A percentile compares a stretch with the other conserved stretches of the same genome.
These are phyloP conservation scores for Coboldia fuscipes DNA, from an alignment of 1,140 invertebrate genomes.

Conservation along the genomic window DNA sequence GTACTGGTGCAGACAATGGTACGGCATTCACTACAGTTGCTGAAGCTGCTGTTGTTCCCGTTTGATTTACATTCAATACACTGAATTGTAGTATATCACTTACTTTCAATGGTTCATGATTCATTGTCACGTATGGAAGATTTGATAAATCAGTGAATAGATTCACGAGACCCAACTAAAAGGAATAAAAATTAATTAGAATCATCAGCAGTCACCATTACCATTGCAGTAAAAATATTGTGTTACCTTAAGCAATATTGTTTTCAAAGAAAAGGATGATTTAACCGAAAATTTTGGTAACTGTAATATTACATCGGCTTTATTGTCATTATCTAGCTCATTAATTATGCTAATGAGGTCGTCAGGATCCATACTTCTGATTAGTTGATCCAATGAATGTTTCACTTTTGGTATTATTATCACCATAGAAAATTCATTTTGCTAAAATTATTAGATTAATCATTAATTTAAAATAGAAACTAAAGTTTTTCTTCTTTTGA, in stretches of 20 bases:
- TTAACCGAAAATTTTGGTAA: conserved; percentile 44
- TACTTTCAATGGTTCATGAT: conserved; percentile 21
- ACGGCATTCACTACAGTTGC: conserved; percentile 33
- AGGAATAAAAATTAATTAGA: conserved; percentile 5
- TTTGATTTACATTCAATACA: conserved; percentile 45
- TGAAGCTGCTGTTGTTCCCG: conserved; percentile 44
- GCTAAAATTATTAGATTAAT: conserved; percentile 20
- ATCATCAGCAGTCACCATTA: no score
- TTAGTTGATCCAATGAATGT: conserved; percentile 12
- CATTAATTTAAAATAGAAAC: neutral
- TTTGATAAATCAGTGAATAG: conserved; percentile 35
- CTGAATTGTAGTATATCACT: conserved; percentile 42
- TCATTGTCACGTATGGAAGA: conserved; percentile 21
- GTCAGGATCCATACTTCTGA: conserved; percentile 24
- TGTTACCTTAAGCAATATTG: conserved; percentile 28
- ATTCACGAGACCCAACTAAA: conserved; percentile 36
- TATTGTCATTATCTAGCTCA: conserved; percentile 21
- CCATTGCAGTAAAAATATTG: no score
- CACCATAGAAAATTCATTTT: conserved; percentile 30
- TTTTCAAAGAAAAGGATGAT: conserved; percentile 27
- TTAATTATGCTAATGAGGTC: conserved; percentile 24
- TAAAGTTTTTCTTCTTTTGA: neutral
- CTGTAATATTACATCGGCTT: conserved; percentile 22
- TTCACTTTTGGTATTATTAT: conserved; percentile 28
- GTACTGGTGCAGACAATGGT: conserved; percentile 29